Percentiles rank a stretch among this genome's conserved stretches.
phyloP scores from a whole-genome alignment of 2,888 invertebrate genomes.

The Synergus gifuensis region DNA sequence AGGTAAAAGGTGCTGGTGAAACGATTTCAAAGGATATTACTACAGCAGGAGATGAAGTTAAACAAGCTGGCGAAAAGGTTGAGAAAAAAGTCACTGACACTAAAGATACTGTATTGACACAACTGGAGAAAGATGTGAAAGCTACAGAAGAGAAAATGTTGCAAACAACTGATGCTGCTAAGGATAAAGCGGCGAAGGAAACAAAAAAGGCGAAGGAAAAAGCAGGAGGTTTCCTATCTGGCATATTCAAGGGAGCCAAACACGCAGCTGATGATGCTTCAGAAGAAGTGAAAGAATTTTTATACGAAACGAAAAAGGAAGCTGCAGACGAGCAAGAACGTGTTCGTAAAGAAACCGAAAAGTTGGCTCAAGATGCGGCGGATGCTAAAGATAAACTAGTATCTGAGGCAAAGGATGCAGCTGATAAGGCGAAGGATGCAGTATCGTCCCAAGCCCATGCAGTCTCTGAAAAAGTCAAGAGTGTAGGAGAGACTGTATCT shows the following conservation, averaged over 20 bases:
- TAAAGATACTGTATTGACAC: background rate
- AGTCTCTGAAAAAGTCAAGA: background rate
- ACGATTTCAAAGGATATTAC: background rate
- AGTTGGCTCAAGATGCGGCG: conserved; percentile 55
- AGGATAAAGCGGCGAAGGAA: conserved; percentile 53
- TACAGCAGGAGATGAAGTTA: conserved; percentile 49
- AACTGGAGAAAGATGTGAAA: conserved; percentile 25
- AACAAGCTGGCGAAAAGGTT: conserved; percentile 73
- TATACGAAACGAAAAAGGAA: conserved; percentile 40
- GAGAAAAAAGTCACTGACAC: conserved; percentile 59
- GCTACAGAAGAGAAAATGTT: conserved; percentile 48
- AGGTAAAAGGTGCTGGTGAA: background rate
- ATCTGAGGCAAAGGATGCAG: conserved; percentile 32
- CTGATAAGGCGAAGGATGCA: conserved; percentile 45
- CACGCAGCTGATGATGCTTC: conserved; percentile 60
- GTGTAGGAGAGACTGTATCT: background rate
- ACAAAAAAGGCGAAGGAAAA: conserved; percentile 66
- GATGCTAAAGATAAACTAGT: conserved; percentile 53
- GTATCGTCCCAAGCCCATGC: background rate
- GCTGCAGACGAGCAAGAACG: conserved; percentile 58
- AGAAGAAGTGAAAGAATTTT: conserved; percentile 50
- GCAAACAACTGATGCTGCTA: conserved; percentile 45
- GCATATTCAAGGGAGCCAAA: conserved; percentile 66
- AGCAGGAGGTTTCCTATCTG: conserved; percentile 64
- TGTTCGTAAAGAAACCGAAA: conserved; percentile 48